phyloP scores from a whole-genome alignment of 2,797 vertebrate genomes.

The Sternarchorhynchus goeldii region DNA sequence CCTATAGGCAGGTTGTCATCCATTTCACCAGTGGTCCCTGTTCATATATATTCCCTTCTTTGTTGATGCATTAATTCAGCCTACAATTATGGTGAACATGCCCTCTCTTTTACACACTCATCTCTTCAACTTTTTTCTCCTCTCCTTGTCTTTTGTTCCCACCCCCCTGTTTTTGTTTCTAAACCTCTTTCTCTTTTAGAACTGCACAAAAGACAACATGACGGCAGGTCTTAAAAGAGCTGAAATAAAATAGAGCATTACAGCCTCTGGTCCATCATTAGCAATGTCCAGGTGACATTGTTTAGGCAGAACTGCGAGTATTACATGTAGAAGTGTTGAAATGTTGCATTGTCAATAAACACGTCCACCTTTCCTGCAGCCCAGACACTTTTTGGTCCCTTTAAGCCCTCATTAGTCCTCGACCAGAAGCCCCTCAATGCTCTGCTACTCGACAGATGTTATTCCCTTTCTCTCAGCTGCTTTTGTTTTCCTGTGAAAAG shows the following conservation, averaged over 20 bases:
- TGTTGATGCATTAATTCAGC: not conserved
- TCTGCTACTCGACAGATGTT: constrained; percentile 56
- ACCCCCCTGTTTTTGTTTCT: too few relatives aligned
- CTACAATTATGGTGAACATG: too few relatives aligned
- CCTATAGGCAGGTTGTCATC: constrained; percentile 63
- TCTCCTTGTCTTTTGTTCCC: constrained; percentile 32
- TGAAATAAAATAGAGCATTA: not conserved
- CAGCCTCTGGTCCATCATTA: not conserved
- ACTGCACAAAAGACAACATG: not conserved
- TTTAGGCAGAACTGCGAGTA: constrained; percentile 2
- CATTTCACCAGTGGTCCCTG: constrained; percentile 21
- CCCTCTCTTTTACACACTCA: constrained; percentile 47
- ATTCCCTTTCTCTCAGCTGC: constrained; percentile 42
- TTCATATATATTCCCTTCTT: constrained; percentile 1
- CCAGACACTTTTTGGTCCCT: constrained; percentile 47
- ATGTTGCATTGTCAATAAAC: constrained; percentile 58
- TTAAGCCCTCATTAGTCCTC: constrained; percentile 60
- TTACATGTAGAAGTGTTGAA: constrained; percentile 33
- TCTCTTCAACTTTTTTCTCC: constrained; percentile 68
- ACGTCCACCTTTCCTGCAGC: constrained; percentile 57
- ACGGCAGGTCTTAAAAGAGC: not conserved
- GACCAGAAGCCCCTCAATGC: constrained; percentile 63
- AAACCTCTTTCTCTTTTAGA: not conserved
- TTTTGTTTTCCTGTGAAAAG: constrained; percentile 68
- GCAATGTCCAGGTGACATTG: constrained; percentile 56